Conservation (phyloP, 2,888 invertebrate species). For the Hecatera dysodea region DNA sequence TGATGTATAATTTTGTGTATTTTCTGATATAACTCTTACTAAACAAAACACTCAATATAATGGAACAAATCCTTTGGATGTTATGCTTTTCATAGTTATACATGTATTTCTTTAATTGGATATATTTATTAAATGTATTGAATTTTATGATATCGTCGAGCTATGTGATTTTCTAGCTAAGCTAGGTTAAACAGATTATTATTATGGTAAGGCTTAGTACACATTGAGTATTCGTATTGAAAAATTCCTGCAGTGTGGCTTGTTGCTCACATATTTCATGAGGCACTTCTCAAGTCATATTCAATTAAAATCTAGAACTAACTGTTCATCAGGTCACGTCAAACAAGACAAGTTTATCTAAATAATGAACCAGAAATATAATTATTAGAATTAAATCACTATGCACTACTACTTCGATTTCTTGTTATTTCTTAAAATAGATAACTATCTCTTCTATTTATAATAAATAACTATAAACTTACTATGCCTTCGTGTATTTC, state of each 20-base stretch:
- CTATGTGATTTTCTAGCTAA: conserved; percentile 67
- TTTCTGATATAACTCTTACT: conserved; percentile 25
- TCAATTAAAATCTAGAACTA: not conserved
- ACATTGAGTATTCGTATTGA: conserved; percentile 20
- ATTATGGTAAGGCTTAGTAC: conserved; percentile 27
- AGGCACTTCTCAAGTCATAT: not conserved
- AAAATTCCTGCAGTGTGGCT: not conserved
- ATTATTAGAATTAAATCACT: conserved; percentile 13
- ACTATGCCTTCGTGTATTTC: not conserved
- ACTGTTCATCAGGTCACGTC: not conserved
- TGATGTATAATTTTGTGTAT: conserved; percentile 25
- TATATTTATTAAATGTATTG: conserved; percentile 25
- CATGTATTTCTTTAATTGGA: conserved; percentile 26
- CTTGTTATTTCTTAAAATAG: conserved; percentile 44
- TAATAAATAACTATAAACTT: conserved; percentile 9
- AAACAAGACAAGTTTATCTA: conserved; percentile 27
- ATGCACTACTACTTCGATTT: not conserved
- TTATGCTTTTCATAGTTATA: conserved; percentile 24
- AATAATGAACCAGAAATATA: conserved; percentile 17
- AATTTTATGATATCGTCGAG: conserved; percentile 47
- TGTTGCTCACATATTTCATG: not conserved
- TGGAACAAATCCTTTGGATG: conserved; percentile 29
- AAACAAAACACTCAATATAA: conserved; percentile 23
- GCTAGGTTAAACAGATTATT: conserved; percentile 57
- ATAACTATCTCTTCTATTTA: conserved; percentile 24